phyloP scores from a whole-genome alignment of 1,140 invertebrate species.

The Trichogramma pretiosum region DNA sequence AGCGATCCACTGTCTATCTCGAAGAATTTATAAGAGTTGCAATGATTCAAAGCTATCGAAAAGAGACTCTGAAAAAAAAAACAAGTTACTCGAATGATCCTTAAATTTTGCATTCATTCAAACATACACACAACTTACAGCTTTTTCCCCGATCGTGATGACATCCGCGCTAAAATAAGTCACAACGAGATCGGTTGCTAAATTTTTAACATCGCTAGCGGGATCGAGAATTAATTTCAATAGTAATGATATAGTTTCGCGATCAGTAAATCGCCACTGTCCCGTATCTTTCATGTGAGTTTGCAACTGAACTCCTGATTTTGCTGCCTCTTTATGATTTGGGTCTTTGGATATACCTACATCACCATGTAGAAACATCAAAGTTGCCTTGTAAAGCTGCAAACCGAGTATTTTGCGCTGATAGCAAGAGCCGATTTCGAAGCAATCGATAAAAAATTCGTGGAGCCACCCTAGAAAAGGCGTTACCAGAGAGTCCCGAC shows the following conservation, averaged over 20 bases:
- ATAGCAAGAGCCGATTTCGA: conserved; percentile 48
- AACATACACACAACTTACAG: conserved; percentile 21
- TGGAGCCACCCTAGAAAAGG: conserved; percentile 46
- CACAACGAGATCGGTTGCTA: conserved; percentile 38
- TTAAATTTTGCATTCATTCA: no score
- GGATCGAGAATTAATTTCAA: conserved; percentile 38
- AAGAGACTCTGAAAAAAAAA: conserved; percentile 28
- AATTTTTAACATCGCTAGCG: conserved; percentile 43
- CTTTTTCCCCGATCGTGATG: conserved; percentile 22
- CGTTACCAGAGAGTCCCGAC: conserved; percentile 10
- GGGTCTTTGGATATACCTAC: conserved; percentile 6
- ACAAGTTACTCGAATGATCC: not conserved
- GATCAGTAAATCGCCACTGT: conserved; percentile 35
- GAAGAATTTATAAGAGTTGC: conserved; percentile 47
- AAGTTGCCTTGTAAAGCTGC: conserved; percentile 31
- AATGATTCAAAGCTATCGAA: conserved; percentile 33
- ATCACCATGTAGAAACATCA: conserved; percentile 3
- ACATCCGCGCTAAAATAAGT: conserved; percentile 31
- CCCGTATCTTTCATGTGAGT: conserved; percentile 18
- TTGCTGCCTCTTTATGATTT: conserved; percentile 9
- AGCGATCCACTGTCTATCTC: conserved; percentile 47
- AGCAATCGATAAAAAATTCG: conserved; percentile 39
- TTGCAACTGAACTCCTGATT: not conserved
- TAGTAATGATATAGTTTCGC: conserved; percentile 26
- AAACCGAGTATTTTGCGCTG: conserved; percentile 47